phyloP scores from a whole-genome alignment of 2,797 vertebrate species.

The Atherinosoma microstoma region DNA sequence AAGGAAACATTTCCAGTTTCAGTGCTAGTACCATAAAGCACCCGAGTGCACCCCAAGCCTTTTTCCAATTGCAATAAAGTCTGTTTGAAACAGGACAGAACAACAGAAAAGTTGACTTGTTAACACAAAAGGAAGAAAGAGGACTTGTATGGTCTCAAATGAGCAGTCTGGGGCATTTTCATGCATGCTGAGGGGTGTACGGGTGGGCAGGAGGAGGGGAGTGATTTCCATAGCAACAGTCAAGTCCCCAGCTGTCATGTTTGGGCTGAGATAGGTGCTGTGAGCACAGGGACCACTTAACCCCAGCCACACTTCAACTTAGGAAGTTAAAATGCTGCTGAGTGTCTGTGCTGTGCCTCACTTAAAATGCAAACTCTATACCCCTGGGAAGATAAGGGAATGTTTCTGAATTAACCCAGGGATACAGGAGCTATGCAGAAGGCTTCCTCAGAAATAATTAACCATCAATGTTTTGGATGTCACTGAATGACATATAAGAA shows the following conservation, averaged over 20 bases:
- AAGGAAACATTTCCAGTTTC: constrained; percentile 68
- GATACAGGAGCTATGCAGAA: constrained; percentile 72
- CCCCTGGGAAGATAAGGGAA: constrained; percentile 77
- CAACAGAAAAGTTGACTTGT: constrained; percentile 79
- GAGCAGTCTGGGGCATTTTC: constrained; percentile 83
- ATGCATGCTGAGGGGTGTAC: constrained; percentile 59
- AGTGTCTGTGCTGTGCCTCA: constrained; percentile 82
- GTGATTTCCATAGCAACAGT: constrained; percentile 86
- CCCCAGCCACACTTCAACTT: constrained; percentile 85
- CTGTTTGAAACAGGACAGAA: constrained; percentile 71
- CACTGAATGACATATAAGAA: constrained; percentile 65
- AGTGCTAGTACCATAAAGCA: constrained; percentile 69
- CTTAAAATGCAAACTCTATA: constrained; percentile 87
- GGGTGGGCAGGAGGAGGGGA: constrained; percentile 29
- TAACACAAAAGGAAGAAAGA: constrained; percentile 74
- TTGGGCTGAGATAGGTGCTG: constrained; percentile 84
- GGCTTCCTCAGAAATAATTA: constrained; percentile 83
- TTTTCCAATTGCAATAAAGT: constrained; percentile 76
- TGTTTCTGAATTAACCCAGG: constrained; percentile 81
- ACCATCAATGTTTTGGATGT: constrained; percentile 80
- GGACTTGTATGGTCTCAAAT: constrained; percentile 82
- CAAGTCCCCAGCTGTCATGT: constrained; percentile 88
- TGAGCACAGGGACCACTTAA: constrained; percentile 89
- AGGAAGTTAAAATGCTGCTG: constrained; percentile 86
- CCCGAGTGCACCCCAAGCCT: constrained; percentile 60